A percentile compares a stretch with the other conserved stretches of the same genome.
Conservation (phyloP, 2,113 vertebrate genomes). For the Heteronetta atricapilla region DNA sequence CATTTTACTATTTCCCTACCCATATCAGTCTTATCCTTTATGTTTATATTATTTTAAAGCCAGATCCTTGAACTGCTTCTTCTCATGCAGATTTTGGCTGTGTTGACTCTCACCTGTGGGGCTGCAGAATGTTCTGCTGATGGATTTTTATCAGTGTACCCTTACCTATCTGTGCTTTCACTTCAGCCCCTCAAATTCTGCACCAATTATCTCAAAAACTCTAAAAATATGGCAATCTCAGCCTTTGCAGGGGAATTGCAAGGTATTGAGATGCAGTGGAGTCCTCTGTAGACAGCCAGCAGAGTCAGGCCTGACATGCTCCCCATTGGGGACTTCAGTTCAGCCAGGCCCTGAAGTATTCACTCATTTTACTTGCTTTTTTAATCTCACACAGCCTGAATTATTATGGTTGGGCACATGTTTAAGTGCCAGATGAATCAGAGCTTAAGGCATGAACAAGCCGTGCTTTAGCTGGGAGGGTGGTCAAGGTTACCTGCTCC, state of each 20-base stretch:
- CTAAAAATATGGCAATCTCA: not conserved
- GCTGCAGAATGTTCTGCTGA: not conserved
- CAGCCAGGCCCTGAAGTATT: not conserved
- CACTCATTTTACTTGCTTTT: not conserved
- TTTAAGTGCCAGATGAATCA: not conserved
- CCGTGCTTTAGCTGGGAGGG: not conserved
- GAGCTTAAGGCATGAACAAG: not conserved
- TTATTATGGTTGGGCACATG: not conserved
- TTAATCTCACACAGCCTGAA: not conserved
- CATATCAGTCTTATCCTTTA: not conserved
- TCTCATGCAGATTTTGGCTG: not conserved
- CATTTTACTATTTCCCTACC: not conserved
- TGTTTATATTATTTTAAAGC: not conserved
- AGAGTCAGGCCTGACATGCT: not conserved
- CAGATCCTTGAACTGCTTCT: not conserved
- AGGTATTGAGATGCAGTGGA: not conserved
- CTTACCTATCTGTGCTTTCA: not conserved
- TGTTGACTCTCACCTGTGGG: not conserved
- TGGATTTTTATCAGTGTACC: not conserved
- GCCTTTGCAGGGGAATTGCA: rapidly evolving
- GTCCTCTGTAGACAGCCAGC: not conserved
- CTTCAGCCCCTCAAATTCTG: not conserved
- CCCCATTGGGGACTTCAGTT: not conserved
- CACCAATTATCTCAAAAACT: not conserved
- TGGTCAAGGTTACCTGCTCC: not conserved